phyloP scores from a whole-genome alignment of 2,113 vertebrate species.

The Gymnorhina tibicen region DNA sequence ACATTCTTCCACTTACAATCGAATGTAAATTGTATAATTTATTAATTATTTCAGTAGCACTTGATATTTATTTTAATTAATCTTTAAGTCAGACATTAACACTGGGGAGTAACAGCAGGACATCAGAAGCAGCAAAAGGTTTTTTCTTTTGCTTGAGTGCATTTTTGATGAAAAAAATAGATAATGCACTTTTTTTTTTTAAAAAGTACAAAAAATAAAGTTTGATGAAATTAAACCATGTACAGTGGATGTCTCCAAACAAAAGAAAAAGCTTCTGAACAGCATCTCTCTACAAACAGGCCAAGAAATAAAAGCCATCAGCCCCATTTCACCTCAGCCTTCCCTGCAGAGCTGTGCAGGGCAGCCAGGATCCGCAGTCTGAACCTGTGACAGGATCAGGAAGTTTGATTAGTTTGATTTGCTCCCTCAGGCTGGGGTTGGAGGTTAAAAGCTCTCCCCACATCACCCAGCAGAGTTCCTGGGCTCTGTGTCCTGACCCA shows the following conservation, averaged over 20 bases:
- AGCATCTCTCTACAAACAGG: accelerated
- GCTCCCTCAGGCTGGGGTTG: not conserved
- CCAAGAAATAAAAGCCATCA: not conserved
- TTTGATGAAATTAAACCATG: not conserved
- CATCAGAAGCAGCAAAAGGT: constrained; percentile 31
- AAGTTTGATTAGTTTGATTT: not conserved
- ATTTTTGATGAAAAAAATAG: constrained; percentile 8
- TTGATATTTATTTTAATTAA: constrained; percentile 75
- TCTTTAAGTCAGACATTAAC: constrained; percentile 62
- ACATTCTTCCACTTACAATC: constrained; percentile 57
- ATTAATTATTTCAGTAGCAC: constrained; percentile 70
- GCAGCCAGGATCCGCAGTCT: not conserved
- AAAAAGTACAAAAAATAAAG: not conserved
- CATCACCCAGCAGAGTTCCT: not conserved
- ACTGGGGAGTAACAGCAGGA: constrained; percentile 65
- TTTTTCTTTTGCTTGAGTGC: not conserved
- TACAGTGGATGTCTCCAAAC: not conserved
- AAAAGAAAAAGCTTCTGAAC: not conserved
- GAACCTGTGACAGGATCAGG: not conserved
- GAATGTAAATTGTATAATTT: constrained; percentile 64
- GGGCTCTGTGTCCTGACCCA: too few species aligned
- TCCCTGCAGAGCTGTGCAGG: not conserved
- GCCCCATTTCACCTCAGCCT: not conserved
- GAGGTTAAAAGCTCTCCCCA: not conserved
- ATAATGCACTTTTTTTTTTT: not conserved